Evolutionary conservation across 2,888 invertebrate species (phyloP).

Genomic region (Chymomyza amoena): DNA sequence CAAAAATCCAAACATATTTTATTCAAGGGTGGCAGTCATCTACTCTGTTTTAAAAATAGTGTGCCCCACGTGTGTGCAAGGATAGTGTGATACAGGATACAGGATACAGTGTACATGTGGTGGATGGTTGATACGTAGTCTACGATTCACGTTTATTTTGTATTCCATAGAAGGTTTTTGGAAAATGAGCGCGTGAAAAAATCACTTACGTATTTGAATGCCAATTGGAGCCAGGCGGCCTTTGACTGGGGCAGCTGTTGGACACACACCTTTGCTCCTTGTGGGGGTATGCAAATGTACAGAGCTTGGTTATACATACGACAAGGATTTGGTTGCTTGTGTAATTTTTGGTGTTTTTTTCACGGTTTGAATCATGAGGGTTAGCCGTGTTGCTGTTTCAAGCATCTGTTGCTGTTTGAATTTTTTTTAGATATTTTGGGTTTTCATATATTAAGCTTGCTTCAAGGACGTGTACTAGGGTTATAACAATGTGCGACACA

Average conservation of each 20-base stretch:
- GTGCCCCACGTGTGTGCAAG: background rate
- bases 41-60: slow-evolving; percentile 5
- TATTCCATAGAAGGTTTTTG: slow-evolving; percentile 51
- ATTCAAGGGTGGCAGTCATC: background rate
- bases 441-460: background rate
- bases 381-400: slow-evolving; percentile 67
- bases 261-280: slow-evolving; percentile 28
- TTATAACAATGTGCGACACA: slow-evolving; percentile 68
- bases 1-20: slow-evolving; percentile 32
- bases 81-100: background rate
- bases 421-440: background rate
- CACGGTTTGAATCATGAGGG: slow-evolving; percentile 57
- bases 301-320: slow-evolving; percentile 14
- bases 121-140: background rate
- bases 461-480: slow-evolving; percentile 29
- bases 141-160: slow-evolving; percentile 41
- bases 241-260: slow-evolving; percentile 12
- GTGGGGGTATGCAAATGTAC: slow-evolving; percentile 13
- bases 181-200: slow-evolving; percentile 69
- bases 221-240: slow-evolving; percentile 54
- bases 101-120: background rate
- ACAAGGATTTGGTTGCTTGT: slow-evolving; percentile 27
- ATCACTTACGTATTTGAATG: slow-evolving; percentile 72
- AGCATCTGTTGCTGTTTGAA: slow-evolving; percentile 70
- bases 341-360: slow-evolving; percentile 34